Evolutionary conservation across 1,140 invertebrate genomes (phyloP).

Genomic region (Aphelinus atriplicis): DNA sequence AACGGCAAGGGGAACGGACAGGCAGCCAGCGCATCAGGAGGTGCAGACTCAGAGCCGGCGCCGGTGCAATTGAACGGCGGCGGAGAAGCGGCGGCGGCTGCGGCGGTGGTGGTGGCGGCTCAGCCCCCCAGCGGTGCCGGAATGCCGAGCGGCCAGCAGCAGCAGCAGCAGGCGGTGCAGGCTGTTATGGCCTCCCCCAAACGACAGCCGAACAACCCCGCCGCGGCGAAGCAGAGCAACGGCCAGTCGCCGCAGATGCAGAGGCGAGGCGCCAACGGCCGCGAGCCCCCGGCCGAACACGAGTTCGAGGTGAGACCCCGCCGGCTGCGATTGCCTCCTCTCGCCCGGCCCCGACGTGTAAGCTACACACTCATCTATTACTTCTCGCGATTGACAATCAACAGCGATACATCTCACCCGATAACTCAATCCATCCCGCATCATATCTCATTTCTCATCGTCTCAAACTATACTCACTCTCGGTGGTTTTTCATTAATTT

Average conservation of each 20-base stretch:
- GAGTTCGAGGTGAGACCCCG: conserved; percentile 2
- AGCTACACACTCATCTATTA: too few relatives aligned
- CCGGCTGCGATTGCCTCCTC: not conserved
- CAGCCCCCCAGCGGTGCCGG: not conserved
- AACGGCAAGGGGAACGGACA: conserved; percentile 23
- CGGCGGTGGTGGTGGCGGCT: not conserved
- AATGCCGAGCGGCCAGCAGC: not conserved
- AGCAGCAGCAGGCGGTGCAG: not conserved
- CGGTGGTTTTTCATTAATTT: too few relatives aligned
- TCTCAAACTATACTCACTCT: too few relatives aligned
- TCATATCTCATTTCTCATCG: too few relatives aligned
- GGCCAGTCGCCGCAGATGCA: conserved; percentile 11
- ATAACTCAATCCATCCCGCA: not conserved
- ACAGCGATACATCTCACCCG: not conserved
- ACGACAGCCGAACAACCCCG: not conserved
- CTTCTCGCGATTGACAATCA: not conserved
- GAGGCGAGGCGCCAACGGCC: not conserved
- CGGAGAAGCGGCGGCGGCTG: not conserved
- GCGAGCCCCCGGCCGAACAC: not conserved
- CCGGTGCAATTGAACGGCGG: not conserved
- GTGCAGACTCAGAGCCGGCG: not conserved
- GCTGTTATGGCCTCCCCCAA: conserved; percentile 12
- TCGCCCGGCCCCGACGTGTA: too few relatives aligned
- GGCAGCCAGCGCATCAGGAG: not conserved
- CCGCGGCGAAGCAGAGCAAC: not conserved